Base-by-base conservation (phyloP, 2,888 invertebrate species). In the Standfussiana lucernea region DNA sequence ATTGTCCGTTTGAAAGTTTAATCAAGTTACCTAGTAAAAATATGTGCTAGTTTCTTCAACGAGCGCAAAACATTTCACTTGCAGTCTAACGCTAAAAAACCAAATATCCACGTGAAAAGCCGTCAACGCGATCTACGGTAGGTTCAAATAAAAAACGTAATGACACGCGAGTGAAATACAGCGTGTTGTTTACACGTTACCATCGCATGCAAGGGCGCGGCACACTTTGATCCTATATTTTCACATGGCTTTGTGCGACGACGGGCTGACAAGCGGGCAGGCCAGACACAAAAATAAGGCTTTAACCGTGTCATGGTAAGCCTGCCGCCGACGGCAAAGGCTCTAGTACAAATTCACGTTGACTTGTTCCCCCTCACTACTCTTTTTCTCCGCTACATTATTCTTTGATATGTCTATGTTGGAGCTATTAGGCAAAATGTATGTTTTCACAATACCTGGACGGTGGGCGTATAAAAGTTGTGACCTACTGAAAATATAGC, bases 251-350 rank as follows among this genome's bases (percentile, higher is more conserved):
- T 96, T 96, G 96, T 95, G 93, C 95, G 94, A 93, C 95, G 94
- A 92, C 95, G 93, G 94, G 93, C 93, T 96, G 96, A 96, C 96
- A 96, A 95, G 95, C 96, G 95, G 93, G 93, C 95, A 93, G 94
- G 95, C 94, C 95, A 95, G 94, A 96, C 95, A 94, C 96, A 96
- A 96, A 96, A 96, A 96, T 96, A 96, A 96, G 95, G 96, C 96
- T 96, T 96, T 96, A 94, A 95, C 95, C 95, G 93, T 96, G 96
- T 96, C 96, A 96, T 92, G 93, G 95, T 96, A 96, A 96, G 96
- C 96, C 96, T 96, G 96, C 94, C 92, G 94, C 92, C 95, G 96
- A 96, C 96, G 95, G 95, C 96, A 96, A 96, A 96, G 96, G 95
- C 95, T 94, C 92, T 93, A 93, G 92, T 94, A 95, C 96, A 95